Conservation (phyloP, 2,113 vertebrate genomes). For the Brachypodius melanocephalos region DNA sequence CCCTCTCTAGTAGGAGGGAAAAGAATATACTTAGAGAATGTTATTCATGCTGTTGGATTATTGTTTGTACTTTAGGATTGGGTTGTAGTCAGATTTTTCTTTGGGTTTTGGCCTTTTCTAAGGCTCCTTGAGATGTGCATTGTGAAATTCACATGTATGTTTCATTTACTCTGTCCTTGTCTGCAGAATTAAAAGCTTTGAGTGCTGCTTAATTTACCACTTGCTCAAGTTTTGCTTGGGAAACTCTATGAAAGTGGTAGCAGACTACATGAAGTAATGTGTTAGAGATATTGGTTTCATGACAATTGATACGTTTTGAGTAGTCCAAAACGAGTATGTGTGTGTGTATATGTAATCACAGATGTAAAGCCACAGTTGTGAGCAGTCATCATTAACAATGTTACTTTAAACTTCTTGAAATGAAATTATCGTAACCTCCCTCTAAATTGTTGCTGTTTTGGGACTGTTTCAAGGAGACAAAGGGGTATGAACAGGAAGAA, state of each 20-base stretch:
- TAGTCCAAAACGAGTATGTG: not conserved
- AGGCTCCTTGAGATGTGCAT: not conserved
- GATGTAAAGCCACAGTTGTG: not conserved
- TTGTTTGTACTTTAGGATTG: not conserved
- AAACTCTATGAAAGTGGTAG: not conserved
- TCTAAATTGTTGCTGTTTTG: not conserved
- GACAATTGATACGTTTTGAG: not conserved
- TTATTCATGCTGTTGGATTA: not conserved
- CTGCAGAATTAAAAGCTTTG: not conserved
- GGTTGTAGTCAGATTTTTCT: not conserved
- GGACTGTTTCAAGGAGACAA: not conserved
- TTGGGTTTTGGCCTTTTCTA: not conserved
- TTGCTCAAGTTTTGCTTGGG: not conserved
- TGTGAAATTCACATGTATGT: not conserved
- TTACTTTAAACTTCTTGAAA: not conserved
- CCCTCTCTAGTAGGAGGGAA: not conserved
- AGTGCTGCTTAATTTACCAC: not conserved
- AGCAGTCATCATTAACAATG: not conserved
- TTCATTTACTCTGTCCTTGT: not conserved
- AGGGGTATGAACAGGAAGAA: not conserved
- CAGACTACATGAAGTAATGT: not conserved
- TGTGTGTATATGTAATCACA: not conserved
- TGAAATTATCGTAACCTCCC: not conserved
- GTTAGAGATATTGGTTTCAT: not conserved
- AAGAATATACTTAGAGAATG: not conserved